Evolutionary conservation across 2,888 invertebrate genomes (phyloP), one percentile per base, ranked within the genome.

Genomic region (Syrphus vitripennis): DNA sequence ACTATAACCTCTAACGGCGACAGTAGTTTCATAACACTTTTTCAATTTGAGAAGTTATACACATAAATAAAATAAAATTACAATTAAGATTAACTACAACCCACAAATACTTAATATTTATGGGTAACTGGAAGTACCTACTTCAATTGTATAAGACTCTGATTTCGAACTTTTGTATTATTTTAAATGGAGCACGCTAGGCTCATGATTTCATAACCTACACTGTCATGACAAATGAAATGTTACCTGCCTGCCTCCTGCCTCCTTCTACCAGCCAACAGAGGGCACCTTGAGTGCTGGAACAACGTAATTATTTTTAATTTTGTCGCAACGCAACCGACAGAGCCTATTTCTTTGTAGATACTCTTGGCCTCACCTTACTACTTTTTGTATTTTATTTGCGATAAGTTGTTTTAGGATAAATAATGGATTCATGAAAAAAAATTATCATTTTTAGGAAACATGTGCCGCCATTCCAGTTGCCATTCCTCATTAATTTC

Each of bases 161-260:
- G 12, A 59, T 1, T 34, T 59, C 12, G 55, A 26, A 14, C 37
- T 69, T 67, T 19, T 10, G 9, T 9, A 34, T 9, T 10, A 34
- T 10, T 3, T n/a, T 42, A 84, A 80, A 63, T 84, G 71, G 84
- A 57, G 81, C 76, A 84, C 48, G 76, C 61, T 77, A 61, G 48
- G 76, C 81, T 67, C 76, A 71, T 63, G 42, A 72, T 81, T 81
- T 84, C 81, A 76, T 77, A 84, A 81, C 50, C 76, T 72, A 63
- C 67, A 67, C 14, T 19, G 57, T 67, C 76, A 42, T 81, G 84
- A 81, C 84, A 84, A 76, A 81, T 77, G 34, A 31, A 71, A 29
- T 76, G 61, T 72, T 72, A 67, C 31, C 53, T 72, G 72, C 61
- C 55, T 45, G 71, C 26, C n/a, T n/a, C n/a, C n/a, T n/a, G n/a